Conservation (phyloP, 2,113 vertebrate species). For the Nettapus auritus region DNA sequence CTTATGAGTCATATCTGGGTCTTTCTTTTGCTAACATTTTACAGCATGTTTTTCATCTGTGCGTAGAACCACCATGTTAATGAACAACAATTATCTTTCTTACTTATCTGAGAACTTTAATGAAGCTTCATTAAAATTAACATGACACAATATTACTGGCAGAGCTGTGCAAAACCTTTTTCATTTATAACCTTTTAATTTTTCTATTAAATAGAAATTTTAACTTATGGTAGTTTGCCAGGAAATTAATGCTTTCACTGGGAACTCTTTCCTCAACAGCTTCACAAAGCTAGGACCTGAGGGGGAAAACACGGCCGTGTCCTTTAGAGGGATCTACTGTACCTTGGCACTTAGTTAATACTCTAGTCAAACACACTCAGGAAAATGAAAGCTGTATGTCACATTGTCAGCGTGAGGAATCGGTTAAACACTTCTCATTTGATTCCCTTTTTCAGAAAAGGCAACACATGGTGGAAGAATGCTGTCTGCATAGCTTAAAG, state of each 20-base stretch:
- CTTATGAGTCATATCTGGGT: constrained; percentile 26
- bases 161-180: not conserved
- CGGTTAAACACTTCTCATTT: constrained; percentile 24
- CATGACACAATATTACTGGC: constrained; percentile 12
- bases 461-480: not conserved
- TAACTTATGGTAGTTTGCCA: constrained; percentile 1
- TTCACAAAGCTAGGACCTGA: not conserved
- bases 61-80: constrained; percentile 49
- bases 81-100: constrained; percentile 55
- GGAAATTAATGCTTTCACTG: not conserved
- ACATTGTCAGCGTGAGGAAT: constrained; percentile 22
- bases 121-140: constrained; percentile 61
- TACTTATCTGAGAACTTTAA: constrained; percentile 49
- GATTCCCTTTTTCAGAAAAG: constrained; percentile 4
- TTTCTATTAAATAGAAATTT: constrained; percentile 33
- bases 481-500: not conserved
- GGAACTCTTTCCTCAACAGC: constrained; percentile 19
- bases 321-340: constrained; percentile 40
- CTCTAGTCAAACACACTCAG: constrained; percentile 49
- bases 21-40: constrained; percentile 53
- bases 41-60: constrained; percentile 56
- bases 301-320: not conserved
- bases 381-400: constrained; percentile 51
- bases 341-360: constrained; percentile 68
- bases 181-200: not conserved